Conservation (phyloP, 2,888 invertebrate genomes). For the Clostera curtula region DNA sequence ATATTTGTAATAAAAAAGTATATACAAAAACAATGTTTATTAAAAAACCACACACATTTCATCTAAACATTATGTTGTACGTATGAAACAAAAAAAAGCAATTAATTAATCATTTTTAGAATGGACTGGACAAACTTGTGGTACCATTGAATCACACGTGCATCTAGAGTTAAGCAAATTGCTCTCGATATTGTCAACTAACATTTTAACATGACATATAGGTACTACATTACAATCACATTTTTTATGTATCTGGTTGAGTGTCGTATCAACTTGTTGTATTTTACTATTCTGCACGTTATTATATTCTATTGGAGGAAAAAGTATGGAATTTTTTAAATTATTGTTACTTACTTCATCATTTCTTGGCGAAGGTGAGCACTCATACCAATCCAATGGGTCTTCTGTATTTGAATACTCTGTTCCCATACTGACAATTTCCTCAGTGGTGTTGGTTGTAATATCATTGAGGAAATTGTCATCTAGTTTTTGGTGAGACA, state of each 20-base stretch:
- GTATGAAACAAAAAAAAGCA: neutral
- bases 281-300: conserved; percentile 13
- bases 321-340: conserved; percentile 27
- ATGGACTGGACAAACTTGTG: conserved; percentile 54
- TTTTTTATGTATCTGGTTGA: conserved; percentile 11
- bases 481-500: conserved; percentile 29
- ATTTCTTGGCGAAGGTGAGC: conserved; percentile 13
- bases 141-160: conserved; percentile 50
- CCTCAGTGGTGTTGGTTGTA: conserved; percentile 26
- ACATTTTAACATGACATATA: conserved; percentile 63
- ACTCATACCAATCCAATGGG: conserved; percentile 25
- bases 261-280: neutral
- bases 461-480: conserved; percentile 16
- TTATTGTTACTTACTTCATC: conserved; percentile 15
- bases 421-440: conserved; percentile 18
- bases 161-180: conserved; percentile 46
- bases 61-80: neutral
- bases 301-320: conserved; percentile 20
- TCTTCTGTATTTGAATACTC: conserved; percentile 19
- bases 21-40: too few species aligned
- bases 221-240: conserved; percentile 58
- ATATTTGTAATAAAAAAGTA: neutral
- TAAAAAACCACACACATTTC: too few species aligned
- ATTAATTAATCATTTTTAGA: conserved; percentile 14
- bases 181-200: conserved; percentile 54